Percentiles rank a stretch among this genome's conserved stretches.
These are phyloP conservation scores for Eleutherodactylus coqui DNA, from an alignment of 2,797 vertebrate genomes.

Conservation along the genomic window DNA sequence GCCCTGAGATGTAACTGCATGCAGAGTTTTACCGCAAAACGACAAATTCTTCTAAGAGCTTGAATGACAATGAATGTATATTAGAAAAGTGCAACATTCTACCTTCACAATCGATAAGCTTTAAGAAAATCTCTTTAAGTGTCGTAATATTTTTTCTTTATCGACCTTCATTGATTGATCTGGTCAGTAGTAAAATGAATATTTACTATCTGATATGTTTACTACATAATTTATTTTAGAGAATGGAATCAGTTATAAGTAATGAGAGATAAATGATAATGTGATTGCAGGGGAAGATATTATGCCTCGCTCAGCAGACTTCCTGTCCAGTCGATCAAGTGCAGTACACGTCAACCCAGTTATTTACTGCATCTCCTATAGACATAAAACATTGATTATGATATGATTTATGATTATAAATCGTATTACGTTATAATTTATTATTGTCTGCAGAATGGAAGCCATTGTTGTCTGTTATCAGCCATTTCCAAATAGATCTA, in stretches of 20 bases:
- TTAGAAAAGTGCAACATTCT: too few relatives aligned
- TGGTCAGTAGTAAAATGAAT: background rate
- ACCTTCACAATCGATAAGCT: too few relatives aligned
- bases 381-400: background rate
- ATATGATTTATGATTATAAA: background rate
- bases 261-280: background rate
- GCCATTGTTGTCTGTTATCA: background rate
- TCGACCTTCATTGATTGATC: background rate
- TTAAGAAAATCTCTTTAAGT: background rate
- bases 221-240: background rate
- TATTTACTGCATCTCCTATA: background rate
- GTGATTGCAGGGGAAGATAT: background rate
- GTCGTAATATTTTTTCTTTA: background rate
- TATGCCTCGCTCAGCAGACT: slow-evolving; percentile 1
- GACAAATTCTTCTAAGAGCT: too few relatives aligned
- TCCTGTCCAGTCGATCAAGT: background rate
- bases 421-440: background rate
- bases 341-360: background rate
- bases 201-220: background rate
- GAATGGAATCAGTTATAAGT: slow-evolving; percentile 1
- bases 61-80: too few relatives aligned
- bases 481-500: too few relatives aligned
- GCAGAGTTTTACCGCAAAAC: too few relatives aligned
- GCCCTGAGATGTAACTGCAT: too few relatives aligned
- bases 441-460: too few relatives aligned